phyloP scores from a whole-genome alignment of 1,140 invertebrate genomes.

The Brachionus plicatilis region DNA sequence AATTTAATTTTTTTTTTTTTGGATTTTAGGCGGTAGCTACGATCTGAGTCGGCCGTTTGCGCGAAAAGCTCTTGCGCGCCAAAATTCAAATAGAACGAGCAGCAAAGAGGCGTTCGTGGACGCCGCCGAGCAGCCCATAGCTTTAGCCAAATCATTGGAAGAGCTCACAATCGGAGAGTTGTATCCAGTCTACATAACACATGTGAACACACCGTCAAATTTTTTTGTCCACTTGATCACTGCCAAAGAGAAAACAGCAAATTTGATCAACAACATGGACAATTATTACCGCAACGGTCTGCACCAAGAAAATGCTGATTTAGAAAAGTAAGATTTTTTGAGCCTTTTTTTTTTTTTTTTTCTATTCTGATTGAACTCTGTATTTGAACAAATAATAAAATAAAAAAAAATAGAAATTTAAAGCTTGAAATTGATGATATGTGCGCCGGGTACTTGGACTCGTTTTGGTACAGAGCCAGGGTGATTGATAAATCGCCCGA shows the following conservation, averaged over 20 bases:
- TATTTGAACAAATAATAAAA: background rate
- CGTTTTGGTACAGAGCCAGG: conserved; percentile 15
- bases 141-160: background rate
- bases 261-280: conserved; percentile 23
- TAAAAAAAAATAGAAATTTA: background rate
- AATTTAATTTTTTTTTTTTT: background rate
- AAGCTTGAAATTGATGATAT: conserved; percentile 2
- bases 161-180: background rate
- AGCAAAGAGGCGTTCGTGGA: background rate
- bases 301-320: conserved; percentile 8
- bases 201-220: conserved; percentile 10
- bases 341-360: background rate
- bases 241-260: background rate
- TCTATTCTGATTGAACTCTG: background rate
- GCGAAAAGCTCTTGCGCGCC: background rate
- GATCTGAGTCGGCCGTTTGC: background rate
- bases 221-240: conserved; percentile 11
- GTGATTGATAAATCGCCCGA: background rate
- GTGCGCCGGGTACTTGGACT: background rate
- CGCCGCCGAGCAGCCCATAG: background rate
- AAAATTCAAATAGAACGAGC: background rate
- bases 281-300: conserved; percentile 21
- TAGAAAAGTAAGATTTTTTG: background rate
- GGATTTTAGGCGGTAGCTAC: background rate
- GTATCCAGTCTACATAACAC: background rate